phyloP scores from a whole-genome alignment of 2,797 vertebrate genomes.

The Notamacropus eugenii region DNA sequence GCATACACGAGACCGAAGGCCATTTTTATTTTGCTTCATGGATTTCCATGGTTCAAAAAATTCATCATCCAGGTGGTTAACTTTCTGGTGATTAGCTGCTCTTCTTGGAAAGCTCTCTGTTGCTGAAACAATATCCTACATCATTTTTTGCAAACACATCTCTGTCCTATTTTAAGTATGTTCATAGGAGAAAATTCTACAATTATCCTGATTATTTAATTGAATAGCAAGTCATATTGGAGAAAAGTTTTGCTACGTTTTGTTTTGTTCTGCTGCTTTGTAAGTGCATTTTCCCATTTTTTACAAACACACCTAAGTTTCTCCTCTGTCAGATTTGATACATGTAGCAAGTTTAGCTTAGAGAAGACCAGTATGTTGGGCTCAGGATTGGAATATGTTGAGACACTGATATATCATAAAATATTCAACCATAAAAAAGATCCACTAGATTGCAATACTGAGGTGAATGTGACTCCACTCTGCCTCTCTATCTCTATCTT shows the following conservation, averaged over 20 bases:
- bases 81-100: not conserved
- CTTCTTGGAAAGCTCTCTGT: not conserved
- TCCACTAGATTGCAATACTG: not conserved
- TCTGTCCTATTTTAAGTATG: not conserved
- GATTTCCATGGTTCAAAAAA: not conserved
- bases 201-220: not conserved
- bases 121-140: not conserved
- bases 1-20: not conserved
- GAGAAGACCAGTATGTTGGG: not conserved
- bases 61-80: not conserved
- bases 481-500: not conserved
- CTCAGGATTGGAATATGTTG: not conserved
- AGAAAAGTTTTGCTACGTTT: conserved; percentile 11
- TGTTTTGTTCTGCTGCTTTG: not conserved
- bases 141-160: not conserved
- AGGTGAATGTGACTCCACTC: not conserved
- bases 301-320: not conserved
- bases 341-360: not conserved
- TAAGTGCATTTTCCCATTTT: not conserved
- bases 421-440: not conserved
- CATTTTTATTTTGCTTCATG: not conserved
- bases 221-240: conserved; percentile 12
- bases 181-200: not conserved
- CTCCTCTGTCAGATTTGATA: not conserved
- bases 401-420: not conserved